Evolutionary conservation across 2,888 invertebrate species (phyloP).

Genomic region (Xestoiulus laeticollis): DNA sequence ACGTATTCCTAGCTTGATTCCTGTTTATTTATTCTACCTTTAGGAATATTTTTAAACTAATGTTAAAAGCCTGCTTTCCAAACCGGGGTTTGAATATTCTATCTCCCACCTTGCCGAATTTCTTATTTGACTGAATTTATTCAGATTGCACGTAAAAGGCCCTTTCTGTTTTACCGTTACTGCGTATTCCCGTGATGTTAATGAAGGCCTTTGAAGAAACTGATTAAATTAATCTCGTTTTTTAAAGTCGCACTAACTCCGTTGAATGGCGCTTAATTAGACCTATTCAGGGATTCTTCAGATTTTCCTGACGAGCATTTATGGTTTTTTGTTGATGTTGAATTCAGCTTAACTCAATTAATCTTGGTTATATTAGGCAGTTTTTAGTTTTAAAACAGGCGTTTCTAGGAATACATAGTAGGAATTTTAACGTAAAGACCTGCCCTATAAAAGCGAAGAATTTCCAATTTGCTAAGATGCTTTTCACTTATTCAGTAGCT

Average conservation of each 20-base stretch:
- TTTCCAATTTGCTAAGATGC: neutral
- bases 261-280: slow-evolving; percentile 29
- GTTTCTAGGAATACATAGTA: neutral
- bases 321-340: neutral
- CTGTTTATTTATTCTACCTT: neutral
- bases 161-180: neutral
- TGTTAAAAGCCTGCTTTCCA: neutral
- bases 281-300: slow-evolving; percentile 41
- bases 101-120: neutral
- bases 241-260: slow-evolving; percentile 17
- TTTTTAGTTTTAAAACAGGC: slow-evolving; percentile 1
- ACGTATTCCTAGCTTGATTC: neutral
- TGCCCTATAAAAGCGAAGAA: slow-evolving; percentile 2
- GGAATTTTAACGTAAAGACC: neutral
- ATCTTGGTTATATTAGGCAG: neutral
- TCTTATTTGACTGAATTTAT: neutral
- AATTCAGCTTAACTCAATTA: slow-evolving; percentile 30
- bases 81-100: neutral
- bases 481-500: neutral
- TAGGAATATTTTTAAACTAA: neutral
- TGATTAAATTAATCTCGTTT: slow-evolving; percentile 41
- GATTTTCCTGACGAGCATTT: slow-evolving; percentile 27
- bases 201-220: slow-evolving; percentile 38
- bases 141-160: neutral
- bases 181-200: neutral